These are phyloP conservation scores for Corapipo altera DNA, from an alignment of 2,113 vertebrate genomes.

Conservation along the genomic window DNA sequence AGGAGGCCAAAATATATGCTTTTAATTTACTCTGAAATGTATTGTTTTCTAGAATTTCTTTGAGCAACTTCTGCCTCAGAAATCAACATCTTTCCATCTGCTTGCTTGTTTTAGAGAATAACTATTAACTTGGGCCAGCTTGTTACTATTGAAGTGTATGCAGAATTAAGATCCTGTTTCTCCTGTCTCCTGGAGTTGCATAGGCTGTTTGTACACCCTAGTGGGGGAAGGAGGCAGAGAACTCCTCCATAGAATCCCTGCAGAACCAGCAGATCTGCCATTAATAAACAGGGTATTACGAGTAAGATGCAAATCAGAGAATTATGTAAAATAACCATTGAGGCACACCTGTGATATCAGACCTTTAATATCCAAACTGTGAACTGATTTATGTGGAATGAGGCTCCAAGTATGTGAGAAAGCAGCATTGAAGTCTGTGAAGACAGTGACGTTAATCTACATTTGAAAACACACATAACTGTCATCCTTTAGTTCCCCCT, in stretches of 20 bases:
- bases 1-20: not conserved
- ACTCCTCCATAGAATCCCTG: not conserved
- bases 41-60: not conserved
- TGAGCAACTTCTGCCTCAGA: not conserved
- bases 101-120: conserved; percentile 34
- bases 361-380: not conserved
- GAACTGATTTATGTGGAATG: not conserved
- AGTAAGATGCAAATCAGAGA: not conserved
- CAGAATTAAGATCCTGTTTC: conserved; percentile 20
- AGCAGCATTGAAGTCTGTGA: rapidly evolving
- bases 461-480: rapidly evolving
- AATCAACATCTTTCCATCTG: not conserved
- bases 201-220: conserved; percentile 73
- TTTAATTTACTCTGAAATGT: not conserved
- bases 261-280: not conserved
- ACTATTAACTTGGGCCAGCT: conserved; percentile 39
- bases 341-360: not conserved
- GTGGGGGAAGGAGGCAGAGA: conserved; percentile 55
- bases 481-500: not conserved
- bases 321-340: not conserved
- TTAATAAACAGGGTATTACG: not conserved
- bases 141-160: conserved; percentile 10
- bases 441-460: not conserved
- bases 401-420: not conserved
- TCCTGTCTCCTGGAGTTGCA: not conserved